Conservation (phyloP, 2,888 invertebrate species). For the Apodemia zela region DNA sequence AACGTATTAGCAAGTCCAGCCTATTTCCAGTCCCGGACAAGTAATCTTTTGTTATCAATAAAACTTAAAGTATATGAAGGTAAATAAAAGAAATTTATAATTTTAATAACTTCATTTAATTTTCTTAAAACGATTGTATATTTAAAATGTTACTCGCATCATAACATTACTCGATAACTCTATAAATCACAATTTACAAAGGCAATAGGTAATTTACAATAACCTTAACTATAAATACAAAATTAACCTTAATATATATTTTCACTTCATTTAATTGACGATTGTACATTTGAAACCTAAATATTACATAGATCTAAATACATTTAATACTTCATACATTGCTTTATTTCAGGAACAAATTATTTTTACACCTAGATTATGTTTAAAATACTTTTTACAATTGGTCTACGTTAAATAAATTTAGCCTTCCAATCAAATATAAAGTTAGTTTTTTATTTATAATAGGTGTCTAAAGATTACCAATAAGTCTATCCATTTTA, state of each 20-base stretch:
- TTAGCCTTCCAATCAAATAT: constrained; percentile 6
- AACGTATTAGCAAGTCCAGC: too few species aligned
- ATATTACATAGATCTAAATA: not conserved
- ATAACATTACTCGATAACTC: constrained; percentile 7
- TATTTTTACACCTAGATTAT: not conserved
- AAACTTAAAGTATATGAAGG: constrained; percentile 15
- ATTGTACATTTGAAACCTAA: not conserved
- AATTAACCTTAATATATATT: not conserved
- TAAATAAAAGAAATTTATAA: constrained; percentile 1
- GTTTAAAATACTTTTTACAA: not conserved
- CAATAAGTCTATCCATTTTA: too few species aligned
- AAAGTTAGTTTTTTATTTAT: not conserved
- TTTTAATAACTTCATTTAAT: constrained; percentile 20
- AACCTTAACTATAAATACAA: constrained; percentile 8
- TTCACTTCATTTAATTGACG: too few species aligned
- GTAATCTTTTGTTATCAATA: too few species aligned
- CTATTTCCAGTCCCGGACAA: too few species aligned
- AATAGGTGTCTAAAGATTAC: not conserved
- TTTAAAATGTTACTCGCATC: constrained; percentile 17
- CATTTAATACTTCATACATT: constrained; percentile 1
- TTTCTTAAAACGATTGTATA: constrained; percentile 18
- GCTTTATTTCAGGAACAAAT: constrained; percentile 9
- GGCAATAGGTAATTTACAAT: not conserved
- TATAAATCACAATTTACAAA: constrained; percentile 4
- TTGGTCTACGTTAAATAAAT: not conserved